Percentiles rank a stretch among this genome's conserved stretches.
Conservation (phyloP, 2,888 invertebrate genomes). For the Hydrotaea cyrtoneurina region DNA sequence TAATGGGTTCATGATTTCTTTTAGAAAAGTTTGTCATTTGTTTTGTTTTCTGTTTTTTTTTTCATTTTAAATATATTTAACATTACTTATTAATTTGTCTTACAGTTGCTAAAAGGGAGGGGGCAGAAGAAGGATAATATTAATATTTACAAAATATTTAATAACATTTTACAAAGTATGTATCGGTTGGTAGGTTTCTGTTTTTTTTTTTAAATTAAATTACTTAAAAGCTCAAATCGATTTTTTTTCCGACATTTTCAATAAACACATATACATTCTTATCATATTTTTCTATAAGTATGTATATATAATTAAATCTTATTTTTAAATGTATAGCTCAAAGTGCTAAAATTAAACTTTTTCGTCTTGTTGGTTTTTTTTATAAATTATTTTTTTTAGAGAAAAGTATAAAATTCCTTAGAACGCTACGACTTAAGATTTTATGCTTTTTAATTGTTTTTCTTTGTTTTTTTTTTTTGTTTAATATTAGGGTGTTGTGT, state of each 20-base stretch:
- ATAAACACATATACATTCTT: constrained; percentile 49
- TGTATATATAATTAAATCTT: constrained; percentile 36
- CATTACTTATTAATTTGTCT: constrained; percentile 43
- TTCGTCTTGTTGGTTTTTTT: constrained; percentile 66
- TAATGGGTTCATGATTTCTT: not conserved
- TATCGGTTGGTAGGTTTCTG: constrained; percentile 24
- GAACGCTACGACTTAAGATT: constrained; percentile 57
- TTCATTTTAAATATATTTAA: constrained; percentile 44
- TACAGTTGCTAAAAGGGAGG: constrained; percentile 36
- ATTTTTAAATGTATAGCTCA: constrained; percentile 61
- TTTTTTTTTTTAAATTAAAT: constrained; percentile 51
- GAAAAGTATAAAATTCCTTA: constrained; percentile 63
- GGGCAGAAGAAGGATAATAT: not conserved
- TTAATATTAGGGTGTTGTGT: constrained; percentile 67
- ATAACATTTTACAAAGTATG: constrained; percentile 30
- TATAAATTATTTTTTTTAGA: constrained; percentile 62
- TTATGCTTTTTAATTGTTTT: constrained; percentile 20
- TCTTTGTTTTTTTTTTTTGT: constrained; percentile 50
- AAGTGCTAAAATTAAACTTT: constrained; percentile 70
- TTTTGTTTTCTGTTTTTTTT: constrained; percentile 17
- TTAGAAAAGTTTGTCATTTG: constrained; percentile 17
- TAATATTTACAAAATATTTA: constrained; percentile 56
- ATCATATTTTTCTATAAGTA: constrained; percentile 51
- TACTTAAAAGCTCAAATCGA: constrained; percentile 54
- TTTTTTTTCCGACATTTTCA: constrained; percentile 42